A percentile compares a stretch with the other conserved stretches of the same genome.
Conservation (phyloP, 2,797 vertebrate genomes). For the Petrocephalus schoutedeni region DNA sequence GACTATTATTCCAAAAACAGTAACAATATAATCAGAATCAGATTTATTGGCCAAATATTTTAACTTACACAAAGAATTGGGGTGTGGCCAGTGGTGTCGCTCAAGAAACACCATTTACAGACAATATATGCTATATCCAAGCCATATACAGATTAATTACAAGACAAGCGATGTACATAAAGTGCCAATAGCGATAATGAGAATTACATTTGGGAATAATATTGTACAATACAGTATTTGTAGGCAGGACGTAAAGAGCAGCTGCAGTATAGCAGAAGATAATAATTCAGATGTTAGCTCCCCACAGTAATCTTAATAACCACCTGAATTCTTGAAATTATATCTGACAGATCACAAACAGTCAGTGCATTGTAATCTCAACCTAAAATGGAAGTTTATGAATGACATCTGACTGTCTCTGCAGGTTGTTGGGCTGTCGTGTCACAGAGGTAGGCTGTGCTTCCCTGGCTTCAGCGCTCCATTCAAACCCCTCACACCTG, state of each 20-base stretch:
- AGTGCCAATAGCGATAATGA: no score
- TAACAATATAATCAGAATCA: not conserved
- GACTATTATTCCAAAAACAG: not conserved
- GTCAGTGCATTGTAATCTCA: not conserved
- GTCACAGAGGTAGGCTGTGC: not conserved
- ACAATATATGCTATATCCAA: not conserved
- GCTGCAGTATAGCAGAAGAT: not conserved
- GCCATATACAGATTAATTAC: not conserved
- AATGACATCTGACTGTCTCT: not conserved
- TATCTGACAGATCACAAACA: not conserved
- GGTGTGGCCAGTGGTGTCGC: not conserved
- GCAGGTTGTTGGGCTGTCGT: no score
- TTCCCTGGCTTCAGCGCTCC: no score
- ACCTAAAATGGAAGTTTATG: not conserved
- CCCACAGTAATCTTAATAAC: not conserved
- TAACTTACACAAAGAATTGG: not conserved
- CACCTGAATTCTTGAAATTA: not conserved
- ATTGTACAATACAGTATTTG: no score
- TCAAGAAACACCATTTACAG: not conserved
- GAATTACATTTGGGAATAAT: no score
- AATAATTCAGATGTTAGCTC: not conserved
- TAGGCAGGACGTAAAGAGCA: no score
- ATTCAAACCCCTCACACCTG: not conserved
- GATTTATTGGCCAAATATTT: not conserved
- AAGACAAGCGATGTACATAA: no score